These are phyloP conservation scores for Cyprinodon brontotheroides DNA, from an alignment of 2,113 vertebrate genomes.

Conservation along the genomic window DNA sequence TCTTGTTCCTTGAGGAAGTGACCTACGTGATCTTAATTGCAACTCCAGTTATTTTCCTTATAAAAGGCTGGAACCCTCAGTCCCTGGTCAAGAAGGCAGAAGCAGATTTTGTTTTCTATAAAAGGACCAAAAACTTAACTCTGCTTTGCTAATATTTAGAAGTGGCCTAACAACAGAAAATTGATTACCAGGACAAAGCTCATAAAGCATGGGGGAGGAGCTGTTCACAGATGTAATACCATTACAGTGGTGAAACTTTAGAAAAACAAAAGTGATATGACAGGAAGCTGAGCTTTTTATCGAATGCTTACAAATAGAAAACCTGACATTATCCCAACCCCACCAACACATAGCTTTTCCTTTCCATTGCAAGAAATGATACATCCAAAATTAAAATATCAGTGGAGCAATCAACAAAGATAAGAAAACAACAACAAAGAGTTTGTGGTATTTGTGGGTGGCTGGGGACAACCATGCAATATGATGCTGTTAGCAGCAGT, in stretches of 20 bases:
- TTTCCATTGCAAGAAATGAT: background rate
- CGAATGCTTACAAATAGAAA: constrained; percentile 20
- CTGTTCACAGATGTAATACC: constrained; percentile 1
- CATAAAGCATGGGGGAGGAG: constrained; percentile 56
- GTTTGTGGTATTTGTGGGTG: constrained; percentile 32
- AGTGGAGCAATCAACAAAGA: constrained; percentile 13
- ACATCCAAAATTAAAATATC: too few relatives aligned
- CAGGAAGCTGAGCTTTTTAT: constrained; percentile 23
- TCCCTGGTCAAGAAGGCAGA: background rate
- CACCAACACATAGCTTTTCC: background rate
- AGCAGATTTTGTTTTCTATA: background rate
- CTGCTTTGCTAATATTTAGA: constrained; percentile 1
- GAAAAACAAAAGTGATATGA: constrained; percentile 30
- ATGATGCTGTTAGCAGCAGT: constrained; percentile 25
- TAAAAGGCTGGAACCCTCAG: background rate
- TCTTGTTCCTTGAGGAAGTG: background rate
- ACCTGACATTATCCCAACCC: background rate
- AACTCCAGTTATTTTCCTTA: background rate
- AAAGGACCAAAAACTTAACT: constrained; percentile 10
- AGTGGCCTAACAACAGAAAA: constrained; percentile 59
- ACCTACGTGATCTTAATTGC: background rate
- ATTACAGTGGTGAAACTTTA: constrained; percentile 14
- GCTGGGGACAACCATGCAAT: constrained; percentile 35
- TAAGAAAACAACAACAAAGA: constrained; percentile 14
- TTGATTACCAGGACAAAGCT: constrained; percentile 50